Conservation (phyloP, 2,797 vertebrate species). For the Numenius phaeopus region DNA sequence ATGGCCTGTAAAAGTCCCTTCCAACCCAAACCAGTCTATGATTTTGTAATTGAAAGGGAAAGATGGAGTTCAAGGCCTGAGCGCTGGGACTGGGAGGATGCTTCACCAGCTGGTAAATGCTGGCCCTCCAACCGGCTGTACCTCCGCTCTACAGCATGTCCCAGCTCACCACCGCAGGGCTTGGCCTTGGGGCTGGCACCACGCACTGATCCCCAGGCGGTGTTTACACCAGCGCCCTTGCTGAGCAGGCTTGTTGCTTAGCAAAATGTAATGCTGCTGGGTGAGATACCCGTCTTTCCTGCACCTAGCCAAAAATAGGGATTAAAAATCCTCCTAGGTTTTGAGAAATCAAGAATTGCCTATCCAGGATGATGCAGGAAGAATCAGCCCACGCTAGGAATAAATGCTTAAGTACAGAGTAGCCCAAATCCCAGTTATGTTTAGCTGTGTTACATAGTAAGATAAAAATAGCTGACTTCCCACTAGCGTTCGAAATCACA, state of each 20-base stretch:
- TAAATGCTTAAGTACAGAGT: background rate
- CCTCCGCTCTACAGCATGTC: background rate
- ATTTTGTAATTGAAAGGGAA: background rate
- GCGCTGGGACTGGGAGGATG: fast-evolving
- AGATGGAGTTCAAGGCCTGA: background rate
- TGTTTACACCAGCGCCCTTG: fast-evolving
- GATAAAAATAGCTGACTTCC: background rate
- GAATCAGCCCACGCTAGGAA: background rate
- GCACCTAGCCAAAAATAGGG: background rate
- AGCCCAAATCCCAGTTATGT: background rate
- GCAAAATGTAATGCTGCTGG: background rate
- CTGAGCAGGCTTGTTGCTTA: background rate
- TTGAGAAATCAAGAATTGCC: background rate
- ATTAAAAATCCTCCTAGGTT: background rate
- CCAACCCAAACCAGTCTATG: background rate
- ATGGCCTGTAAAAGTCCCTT: background rate
- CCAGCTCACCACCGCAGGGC: background rate
- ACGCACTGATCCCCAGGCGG: background rate
- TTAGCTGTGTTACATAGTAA: background rate
- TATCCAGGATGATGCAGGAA: background rate
- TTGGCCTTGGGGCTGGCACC: background rate
- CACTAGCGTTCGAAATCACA: background rate
- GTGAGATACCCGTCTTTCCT: background rate
- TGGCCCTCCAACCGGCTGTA: fast-evolving
- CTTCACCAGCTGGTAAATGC: background rate